Evolutionary conservation across 2,888 invertebrate genomes (phyloP).

Genomic region (Stegana nigrithorax): DNA sequence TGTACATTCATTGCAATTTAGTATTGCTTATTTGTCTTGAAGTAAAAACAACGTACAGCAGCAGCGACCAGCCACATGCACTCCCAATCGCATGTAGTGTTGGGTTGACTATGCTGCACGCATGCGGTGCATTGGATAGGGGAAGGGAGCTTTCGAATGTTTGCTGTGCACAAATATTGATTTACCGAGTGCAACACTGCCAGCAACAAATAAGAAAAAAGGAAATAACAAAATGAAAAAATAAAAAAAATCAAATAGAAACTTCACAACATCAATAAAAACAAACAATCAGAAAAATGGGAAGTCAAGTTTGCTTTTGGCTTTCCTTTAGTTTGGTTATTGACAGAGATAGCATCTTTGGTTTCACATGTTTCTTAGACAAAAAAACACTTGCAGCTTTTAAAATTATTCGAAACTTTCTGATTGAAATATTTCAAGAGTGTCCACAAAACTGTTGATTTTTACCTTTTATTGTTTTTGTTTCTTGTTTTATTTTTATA

Average conservation of each 20-base stretch:
- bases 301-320: not conserved
- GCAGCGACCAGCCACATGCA: not conserved
- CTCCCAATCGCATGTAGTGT: no score
- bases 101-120: no score
- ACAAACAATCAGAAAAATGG: not conserved
- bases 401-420: not conserved
- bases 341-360: no score
- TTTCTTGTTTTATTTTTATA: not conserved
- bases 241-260: not conserved
- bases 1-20: not conserved
- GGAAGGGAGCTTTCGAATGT: not conserved
- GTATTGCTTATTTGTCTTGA: not conserved
- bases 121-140: no score
- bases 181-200: conserved; percentile 8
- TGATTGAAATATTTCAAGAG: not conserved
- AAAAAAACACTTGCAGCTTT: no score
- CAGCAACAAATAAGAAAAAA: no score
- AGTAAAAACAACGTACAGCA: not conserved
- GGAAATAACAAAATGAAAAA: not conserved
- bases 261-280: not conserved
- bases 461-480: not conserved
- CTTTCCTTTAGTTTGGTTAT: no score
- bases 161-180: conserved; percentile 10
- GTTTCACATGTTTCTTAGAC: no score
- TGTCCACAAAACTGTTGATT: not conserved